phyloP scores from a whole-genome alignment of 2,888 invertebrate genomes.

The Oxyteleia sp. region DNA sequence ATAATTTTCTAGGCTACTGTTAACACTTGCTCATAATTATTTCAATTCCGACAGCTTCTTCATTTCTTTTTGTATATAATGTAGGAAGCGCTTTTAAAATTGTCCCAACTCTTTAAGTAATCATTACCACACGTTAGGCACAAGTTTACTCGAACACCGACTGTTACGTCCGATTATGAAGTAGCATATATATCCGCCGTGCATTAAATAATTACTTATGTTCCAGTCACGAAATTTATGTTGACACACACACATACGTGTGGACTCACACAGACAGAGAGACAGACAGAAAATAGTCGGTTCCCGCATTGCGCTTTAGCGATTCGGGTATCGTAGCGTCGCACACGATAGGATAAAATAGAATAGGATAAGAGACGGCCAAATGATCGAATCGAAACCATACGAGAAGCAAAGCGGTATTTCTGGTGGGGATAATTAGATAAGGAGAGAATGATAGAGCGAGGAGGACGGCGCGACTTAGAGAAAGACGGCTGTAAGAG shows the following conservation, averaged over 20 bases:
- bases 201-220: neutral
- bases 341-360: too few species aligned
- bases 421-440: conserved; percentile 84
- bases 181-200: neutral
- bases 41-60: neutral
- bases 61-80: neutral
- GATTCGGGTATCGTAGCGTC: conserved; percentile 36
- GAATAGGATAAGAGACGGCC: conserved; percentile 54
- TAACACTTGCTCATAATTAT: too few species aligned
- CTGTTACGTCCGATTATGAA: neutral
- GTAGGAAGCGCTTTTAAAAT: neutral
- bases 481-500: conserved; percentile 71
- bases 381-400: conserved; percentile 68
- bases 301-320: conserved; percentile 33
- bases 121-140: neutral
- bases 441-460: conserved; percentile 76
- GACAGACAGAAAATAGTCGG: conserved; percentile 27
- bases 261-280: too few species aligned
- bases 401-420: conserved; percentile 60
- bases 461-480: conserved; percentile 62
- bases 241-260: conserved; percentile 11
- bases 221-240: conserved; percentile 3
- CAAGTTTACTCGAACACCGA: neutral
- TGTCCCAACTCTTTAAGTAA: neutral
- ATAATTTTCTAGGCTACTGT: too few species aligned